Percentiles rank a stretch among this genome's conserved stretches.
Conservation (phyloP, 2,797 vertebrate genomes). For the Gymnodraco acuticeps region DNA sequence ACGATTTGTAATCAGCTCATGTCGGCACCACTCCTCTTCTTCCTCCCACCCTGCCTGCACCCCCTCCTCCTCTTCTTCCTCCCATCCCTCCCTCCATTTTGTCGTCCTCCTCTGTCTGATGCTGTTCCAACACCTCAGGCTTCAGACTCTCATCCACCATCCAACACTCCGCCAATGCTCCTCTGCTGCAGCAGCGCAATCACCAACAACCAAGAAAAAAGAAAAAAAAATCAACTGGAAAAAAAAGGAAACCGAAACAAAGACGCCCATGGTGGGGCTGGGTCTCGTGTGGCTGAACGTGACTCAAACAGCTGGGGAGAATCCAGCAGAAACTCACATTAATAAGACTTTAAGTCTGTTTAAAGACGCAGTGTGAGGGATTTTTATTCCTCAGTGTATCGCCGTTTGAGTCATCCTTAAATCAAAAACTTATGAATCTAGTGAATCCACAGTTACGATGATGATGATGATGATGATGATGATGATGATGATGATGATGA, state of each 20-base stretch:
- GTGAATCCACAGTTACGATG: background rate
- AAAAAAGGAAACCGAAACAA: constrained; percentile 33
- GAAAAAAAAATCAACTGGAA: background rate
- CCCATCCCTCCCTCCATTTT: constrained; percentile 72
- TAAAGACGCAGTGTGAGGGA: background rate
- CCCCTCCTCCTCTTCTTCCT: constrained; percentile 12
- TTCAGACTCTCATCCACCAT: constrained; percentile 63
- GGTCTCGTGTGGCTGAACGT: constrained; percentile 31
- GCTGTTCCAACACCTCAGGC: constrained; percentile 65
- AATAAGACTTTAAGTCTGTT: background rate
- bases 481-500: too few species aligned
- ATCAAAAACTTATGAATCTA: background rate
- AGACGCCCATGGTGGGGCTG: background rate
- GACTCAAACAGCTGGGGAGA: background rate
- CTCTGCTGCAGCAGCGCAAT: constrained; percentile 49
- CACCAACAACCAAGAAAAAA: constrained; percentile 6
- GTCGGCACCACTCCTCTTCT: constrained; percentile 58
- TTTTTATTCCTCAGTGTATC: background rate
- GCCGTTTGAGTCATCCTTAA: background rate
- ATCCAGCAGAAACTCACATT: constrained; percentile 6
- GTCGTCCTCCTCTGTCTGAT: constrained; percentile 72
- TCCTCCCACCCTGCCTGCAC: constrained; percentile 30
- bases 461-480: too few species aligned
- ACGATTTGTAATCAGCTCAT: constrained; percentile 53
- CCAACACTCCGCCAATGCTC: constrained; percentile 28